phyloP scores from a whole-genome alignment of 92 coral and sea anemone genomes.

The Heliopora coerulea region DNA sequence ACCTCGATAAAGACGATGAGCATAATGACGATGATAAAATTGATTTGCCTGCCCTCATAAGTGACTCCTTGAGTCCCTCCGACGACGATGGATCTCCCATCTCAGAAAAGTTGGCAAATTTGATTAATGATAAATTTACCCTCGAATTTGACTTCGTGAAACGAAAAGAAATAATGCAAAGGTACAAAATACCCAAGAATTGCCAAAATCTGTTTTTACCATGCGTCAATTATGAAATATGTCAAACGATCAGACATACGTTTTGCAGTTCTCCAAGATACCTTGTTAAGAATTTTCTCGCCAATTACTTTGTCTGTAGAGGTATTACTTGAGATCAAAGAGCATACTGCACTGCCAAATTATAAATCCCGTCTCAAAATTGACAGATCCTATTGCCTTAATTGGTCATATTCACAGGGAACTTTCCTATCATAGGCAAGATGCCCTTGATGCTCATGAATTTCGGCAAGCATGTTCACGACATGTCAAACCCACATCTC shows the following conservation, averaged over 20 bases:
- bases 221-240: conserved; percentile 5
- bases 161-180: background rate
- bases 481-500: background rate
- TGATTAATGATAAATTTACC: background rate
- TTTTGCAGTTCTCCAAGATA: conserved; percentile 17
- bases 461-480: conserved; percentile 1
- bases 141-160: background rate
- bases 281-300: conserved; percentile 5
- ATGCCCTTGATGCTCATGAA: background rate
- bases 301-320: background rate
- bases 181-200: background rate
- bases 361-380: conserved; percentile 4
- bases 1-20: background rate
- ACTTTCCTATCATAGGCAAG: background rate
- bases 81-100: background rate
- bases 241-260: conserved; percentile 5
- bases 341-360: conserved; percentile 8
- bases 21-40: background rate
- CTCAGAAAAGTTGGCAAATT: background rate
- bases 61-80: background rate
- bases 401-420: background rate
- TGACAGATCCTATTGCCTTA: too few relatives aligned
- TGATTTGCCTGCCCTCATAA: background rate
- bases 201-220: background rate
- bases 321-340: conserved; percentile 13